Evolutionary conservation across 2,113 vertebrate genomes (phyloP).

Genomic region (Cebidichthys violaceus): DNA sequence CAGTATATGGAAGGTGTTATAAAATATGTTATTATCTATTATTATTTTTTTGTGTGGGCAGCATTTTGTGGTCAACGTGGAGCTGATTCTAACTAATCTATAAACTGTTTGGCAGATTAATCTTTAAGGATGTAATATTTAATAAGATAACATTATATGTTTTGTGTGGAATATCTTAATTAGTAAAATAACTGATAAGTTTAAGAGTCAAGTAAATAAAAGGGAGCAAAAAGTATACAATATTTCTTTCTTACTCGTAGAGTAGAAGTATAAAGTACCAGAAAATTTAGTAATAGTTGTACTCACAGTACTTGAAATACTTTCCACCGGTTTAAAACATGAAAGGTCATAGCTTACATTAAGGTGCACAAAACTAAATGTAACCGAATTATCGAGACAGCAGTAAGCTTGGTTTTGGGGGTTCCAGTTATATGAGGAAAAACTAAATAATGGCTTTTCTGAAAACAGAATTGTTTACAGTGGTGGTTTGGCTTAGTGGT

Average conservation of each 20-base stretch:
- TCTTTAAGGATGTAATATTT: background rate
- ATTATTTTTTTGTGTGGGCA: background rate
- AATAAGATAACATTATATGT: background rate
- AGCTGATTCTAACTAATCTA: background rate
- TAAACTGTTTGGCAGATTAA: background rate
- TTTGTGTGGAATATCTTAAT: conserved; percentile 2
- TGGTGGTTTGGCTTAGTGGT: conserved; percentile 26
- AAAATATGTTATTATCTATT: background rate
- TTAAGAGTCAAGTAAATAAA: background rate
- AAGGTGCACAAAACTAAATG: background rate
- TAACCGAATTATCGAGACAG: background rate
- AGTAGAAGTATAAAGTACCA: background rate
- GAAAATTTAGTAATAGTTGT: background rate
- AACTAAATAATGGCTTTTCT: conserved; percentile 24
- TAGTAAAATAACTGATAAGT: background rate
- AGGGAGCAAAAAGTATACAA: background rate
- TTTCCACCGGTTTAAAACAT: conserved; percentile 16
- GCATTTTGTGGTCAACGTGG: too few species aligned
- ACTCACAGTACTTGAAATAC: background rate
- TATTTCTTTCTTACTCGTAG: background rate
- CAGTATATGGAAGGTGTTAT: background rate
- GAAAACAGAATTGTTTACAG: conserved; percentile 27
- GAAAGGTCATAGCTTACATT: background rate
- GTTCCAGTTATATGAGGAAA: background rate
- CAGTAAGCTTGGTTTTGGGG: background rate